Conservation (phyloP, 2,113 vertebrate species). For the Empidonax traillii region DNA sequence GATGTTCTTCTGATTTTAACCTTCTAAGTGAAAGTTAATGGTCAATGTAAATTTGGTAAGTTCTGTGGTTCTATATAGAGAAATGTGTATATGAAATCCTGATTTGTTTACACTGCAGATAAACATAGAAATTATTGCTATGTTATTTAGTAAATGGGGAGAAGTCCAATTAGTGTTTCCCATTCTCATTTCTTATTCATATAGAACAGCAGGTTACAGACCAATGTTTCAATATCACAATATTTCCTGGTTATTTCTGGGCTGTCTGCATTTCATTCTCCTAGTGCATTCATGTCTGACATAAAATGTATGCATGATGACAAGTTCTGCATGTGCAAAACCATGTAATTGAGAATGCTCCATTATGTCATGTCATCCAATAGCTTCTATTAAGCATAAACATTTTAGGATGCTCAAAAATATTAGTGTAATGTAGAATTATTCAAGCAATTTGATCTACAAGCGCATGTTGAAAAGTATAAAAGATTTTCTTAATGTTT, state of each 20-base stretch:
- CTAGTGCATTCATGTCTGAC: conserved; percentile 73
- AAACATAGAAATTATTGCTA: conserved; percentile 58
- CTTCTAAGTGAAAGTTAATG: conserved; percentile 15
- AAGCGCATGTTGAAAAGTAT: neutral
- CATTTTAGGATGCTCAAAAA: neutral
- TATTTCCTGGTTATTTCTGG: conserved; percentile 85
- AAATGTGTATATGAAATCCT: conserved; percentile 44
- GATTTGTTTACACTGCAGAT: conserved; percentile 64
- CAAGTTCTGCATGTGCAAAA: conserved; percentile 76
- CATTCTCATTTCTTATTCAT: conserved; percentile 85
- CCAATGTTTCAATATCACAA: conserved; percentile 74
- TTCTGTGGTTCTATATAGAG: neutral
- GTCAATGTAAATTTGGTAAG: conserved; percentile 12
- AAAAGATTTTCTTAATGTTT: conserved; percentile 18
- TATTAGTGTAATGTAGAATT: conserved; percentile 34
- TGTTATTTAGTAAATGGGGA: conserved; percentile 61
- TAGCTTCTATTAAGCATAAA: conserved; percentile 58
- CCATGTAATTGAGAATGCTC: conserved; percentile 68
- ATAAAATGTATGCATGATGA: conserved; percentile 76
- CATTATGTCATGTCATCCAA: conserved; percentile 66
- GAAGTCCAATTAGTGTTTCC: conserved; percentile 63
- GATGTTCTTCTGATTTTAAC: neutral
- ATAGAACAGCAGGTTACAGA: conserved; percentile 80
- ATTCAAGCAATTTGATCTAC: conserved; percentile 20
- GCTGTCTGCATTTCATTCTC: conserved; percentile 79